Evolutionary conservation across 2,113 vertebrate species (phyloP), one percentile per base, ranked within the genome.

Genomic region (Okapia johnstoni): DNA sequence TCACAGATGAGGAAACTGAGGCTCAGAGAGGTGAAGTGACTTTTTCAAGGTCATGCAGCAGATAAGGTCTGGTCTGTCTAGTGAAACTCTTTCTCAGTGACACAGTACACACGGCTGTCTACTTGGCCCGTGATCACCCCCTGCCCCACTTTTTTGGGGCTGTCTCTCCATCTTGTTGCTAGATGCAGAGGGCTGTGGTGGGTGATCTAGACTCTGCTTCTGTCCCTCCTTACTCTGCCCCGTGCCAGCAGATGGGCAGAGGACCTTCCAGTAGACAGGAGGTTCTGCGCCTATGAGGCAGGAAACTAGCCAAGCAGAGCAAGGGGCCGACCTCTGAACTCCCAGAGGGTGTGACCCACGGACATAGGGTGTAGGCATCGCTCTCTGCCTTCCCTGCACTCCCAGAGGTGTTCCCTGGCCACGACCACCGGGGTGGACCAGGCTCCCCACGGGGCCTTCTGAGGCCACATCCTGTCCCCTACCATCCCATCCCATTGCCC

Each of bases 81-180:
- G 46, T 4, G 46, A 16, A 16, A 43, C 40, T 60, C 58, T 23
- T 58, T n/a, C 55, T 4, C 21, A n/a, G 0, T 6, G 11, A 28
- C 17, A 0, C 1, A 10, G 43, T 25, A 36, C 10, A 0, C 1
- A 17, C 1, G 21, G 26, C 46, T 2, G 0, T 48, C 85, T 33
- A 3, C 3, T 30, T 16, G 88, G 23, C 84, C 88, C 13, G 1
- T 1, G 58, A 28, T 25, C 52, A 33, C 23, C 25, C n/a, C 12
- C 17, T 9, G 40, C 3, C 17, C 8, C 40, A 5, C 4, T 12
- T 0, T 30, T 21, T 3, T 13, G 2, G 14, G 6, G 16, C 57
- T 6, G 0, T 14, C 1, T 33, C 33, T 28, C 40, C 23, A 28
- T 52, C 28, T 58, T n/a, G 23, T 11, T 2, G 0, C 36, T 58